phyloP scores from a whole-genome alignment of 2,888 invertebrate species.

The Kryphioiulus occultus region DNA sequence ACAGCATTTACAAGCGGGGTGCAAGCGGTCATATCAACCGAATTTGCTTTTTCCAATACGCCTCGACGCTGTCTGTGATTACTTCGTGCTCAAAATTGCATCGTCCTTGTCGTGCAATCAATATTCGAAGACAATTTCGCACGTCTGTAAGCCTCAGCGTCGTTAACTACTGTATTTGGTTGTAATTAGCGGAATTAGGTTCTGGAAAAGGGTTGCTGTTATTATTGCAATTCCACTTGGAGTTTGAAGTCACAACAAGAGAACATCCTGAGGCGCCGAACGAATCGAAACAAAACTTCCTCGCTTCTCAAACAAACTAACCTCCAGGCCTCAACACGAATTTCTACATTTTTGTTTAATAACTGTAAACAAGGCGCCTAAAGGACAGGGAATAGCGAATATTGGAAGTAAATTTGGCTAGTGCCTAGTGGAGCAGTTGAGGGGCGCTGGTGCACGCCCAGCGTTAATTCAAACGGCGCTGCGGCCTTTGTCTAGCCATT shows the following conservation, averaged over 20 bases:
- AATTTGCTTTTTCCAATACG: no score
- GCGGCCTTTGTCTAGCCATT: not conserved
- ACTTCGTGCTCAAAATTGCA: no score
- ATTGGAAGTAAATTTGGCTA: no score
- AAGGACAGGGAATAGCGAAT: not conserved
- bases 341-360: not conserved
- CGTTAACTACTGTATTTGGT: not conserved
- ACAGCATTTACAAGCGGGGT: no score
- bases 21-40: no score
- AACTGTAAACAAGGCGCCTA: not conserved
- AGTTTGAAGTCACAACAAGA: not conserved
- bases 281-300: not conserved
- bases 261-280: not conserved
- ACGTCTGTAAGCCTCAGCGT: not conserved
- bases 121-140: not conserved
- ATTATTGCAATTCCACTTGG: not conserved
- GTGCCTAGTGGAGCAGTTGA: no score
- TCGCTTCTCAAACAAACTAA: not conserved
- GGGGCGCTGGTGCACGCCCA: not conserved
- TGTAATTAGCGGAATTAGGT: not conserved
- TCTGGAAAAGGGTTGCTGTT: not conserved
- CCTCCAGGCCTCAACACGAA: not conserved
- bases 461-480: conserved; percentile 25
- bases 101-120: not conserved
- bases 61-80: no score